Conservation (phyloP, 1,140 invertebrate species). For the Halictus rubicundus region DNA sequence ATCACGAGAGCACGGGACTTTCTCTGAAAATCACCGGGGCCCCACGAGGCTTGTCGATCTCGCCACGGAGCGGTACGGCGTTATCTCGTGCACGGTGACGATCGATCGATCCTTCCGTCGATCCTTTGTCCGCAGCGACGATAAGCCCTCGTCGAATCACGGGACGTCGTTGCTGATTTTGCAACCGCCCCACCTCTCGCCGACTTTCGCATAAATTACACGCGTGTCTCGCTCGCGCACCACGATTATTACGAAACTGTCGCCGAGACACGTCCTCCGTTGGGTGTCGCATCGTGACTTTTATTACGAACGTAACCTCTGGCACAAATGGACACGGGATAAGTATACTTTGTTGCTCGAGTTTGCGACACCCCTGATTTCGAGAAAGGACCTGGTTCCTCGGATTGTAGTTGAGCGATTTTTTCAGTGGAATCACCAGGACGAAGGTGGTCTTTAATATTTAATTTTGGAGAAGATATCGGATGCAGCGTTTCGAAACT, state of each 20-base stretch:
- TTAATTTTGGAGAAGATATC: too few species aligned
- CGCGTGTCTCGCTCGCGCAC: conserved; percentile 23
- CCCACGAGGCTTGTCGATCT: conserved; percentile 34
- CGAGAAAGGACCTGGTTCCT: too few species aligned
- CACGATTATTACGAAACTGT: conserved; percentile 48
- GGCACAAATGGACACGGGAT: conserved; percentile 12
- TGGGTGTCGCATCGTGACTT: conserved; percentile 52
- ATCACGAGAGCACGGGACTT: conserved; percentile 9
- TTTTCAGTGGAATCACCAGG: too few species aligned
- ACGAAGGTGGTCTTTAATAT: too few species aligned
- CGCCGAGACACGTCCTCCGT: conserved; percentile 12
- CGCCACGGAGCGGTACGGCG: not conserved
- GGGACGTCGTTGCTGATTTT: conserved; percentile 68
- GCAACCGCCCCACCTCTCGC: conserved; percentile 61
- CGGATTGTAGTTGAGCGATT: too few species aligned
- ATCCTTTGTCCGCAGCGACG: conserved; percentile 69
- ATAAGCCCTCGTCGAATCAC: conserved; percentile 73
- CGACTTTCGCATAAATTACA: conserved; percentile 69
- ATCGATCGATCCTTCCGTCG: conserved; percentile 62
- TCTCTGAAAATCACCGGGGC: conserved; percentile 12
- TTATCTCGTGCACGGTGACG: conserved; percentile 40
- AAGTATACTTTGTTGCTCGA: conserved; percentile 43
- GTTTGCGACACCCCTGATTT: conserved; percentile 43
- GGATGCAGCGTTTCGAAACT: too few species aligned
- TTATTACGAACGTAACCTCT: conserved; percentile 57